These are phyloP conservation scores for Mercenaria mercenaria DNA, from an alignment of 1,140 invertebrate genomes.

Conservation along the genomic window DNA sequence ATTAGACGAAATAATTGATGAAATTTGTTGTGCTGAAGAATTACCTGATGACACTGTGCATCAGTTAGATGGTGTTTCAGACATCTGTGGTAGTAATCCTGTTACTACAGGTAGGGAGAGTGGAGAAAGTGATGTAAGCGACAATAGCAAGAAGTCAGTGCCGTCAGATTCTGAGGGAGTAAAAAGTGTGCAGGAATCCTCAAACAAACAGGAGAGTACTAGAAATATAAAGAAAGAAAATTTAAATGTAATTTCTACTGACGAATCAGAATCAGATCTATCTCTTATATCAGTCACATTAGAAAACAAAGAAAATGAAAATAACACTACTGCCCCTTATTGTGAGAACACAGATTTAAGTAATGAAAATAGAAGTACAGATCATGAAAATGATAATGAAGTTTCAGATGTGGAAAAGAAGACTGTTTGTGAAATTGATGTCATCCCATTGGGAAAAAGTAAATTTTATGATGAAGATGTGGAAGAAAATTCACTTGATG, in stretches of 20 bases:
- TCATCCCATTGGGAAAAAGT: neutral
- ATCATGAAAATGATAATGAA: neutral
- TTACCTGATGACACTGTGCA: neutral
- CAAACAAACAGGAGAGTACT: neutral
- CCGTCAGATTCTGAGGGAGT: neutral
- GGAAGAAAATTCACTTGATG: neutral
- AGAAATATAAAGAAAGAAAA: neutral
- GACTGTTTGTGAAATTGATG: neutral
- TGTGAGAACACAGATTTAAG: neutral
- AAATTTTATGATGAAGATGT: neutral
- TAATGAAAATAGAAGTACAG: neutral
- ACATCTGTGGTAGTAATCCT: neutral
- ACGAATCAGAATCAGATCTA: neutral
- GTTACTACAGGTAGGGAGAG: too few relatives aligned
- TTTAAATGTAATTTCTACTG: neutral
- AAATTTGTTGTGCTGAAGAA: neutral
- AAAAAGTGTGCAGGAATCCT: neutral
- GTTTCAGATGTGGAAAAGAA: neutral
- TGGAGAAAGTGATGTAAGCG: too few relatives aligned
- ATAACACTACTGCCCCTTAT: neutral
- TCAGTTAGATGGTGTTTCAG: neutral
- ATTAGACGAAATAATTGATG: neutral
- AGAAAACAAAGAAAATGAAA: neutral
- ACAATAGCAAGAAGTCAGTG: too few relatives aligned
- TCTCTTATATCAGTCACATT: neutral